A percentile compares a stretch with the other conserved stretches of the same genome.
Evolutionary conservation across 2,113 vertebrate genomes (phyloP).

Genomic region (Gambusia holbrooki): DNA sequence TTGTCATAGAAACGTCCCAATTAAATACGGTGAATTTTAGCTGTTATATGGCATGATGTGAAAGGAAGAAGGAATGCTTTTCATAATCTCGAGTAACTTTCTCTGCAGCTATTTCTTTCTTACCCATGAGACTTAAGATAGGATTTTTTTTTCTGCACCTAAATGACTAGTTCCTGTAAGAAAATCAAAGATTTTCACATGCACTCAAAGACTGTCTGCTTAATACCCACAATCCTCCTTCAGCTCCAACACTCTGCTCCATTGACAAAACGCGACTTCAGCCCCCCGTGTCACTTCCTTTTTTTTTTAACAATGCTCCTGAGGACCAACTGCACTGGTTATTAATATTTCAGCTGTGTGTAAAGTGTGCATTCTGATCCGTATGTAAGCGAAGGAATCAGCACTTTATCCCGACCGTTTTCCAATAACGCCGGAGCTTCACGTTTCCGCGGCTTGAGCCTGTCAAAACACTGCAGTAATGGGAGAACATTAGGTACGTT

Average conservation of each 20-base stretch:
- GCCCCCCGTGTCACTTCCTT: constrained; percentile 33
- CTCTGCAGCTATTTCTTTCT: no score
- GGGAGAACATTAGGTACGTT: constrained; percentile 14
- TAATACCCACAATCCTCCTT: background rate
- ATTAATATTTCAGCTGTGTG: constrained; percentile 45
- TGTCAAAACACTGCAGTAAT: constrained; percentile 27
- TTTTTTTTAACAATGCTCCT: constrained; percentile 47
- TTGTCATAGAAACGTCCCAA: background rate
- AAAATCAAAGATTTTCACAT: constrained; percentile 16
- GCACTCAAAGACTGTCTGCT: background rate
- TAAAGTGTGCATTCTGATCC: constrained; percentile 4
- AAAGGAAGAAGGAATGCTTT: background rate
- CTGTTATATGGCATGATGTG: background rate
- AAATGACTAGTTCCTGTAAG: constrained; percentile 36
- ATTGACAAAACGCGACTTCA: constrained; percentile 24
- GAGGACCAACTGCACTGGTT: constrained; percentile 23
- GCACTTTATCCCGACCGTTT: constrained; percentile 29
- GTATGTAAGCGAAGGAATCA: constrained; percentile 13
- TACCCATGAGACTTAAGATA: constrained; percentile 22
- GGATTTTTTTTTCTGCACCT: constrained; percentile 33
- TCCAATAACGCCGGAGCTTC: background rate
- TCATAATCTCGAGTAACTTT: background rate
- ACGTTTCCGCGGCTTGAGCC: background rate
- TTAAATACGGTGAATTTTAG: background rate
- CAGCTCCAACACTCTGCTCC: background rate